These are phyloP conservation scores for Coelinius sp. DNA, from an alignment of 2,888 invertebrate genomes.

Conservation along the genomic window DNA sequence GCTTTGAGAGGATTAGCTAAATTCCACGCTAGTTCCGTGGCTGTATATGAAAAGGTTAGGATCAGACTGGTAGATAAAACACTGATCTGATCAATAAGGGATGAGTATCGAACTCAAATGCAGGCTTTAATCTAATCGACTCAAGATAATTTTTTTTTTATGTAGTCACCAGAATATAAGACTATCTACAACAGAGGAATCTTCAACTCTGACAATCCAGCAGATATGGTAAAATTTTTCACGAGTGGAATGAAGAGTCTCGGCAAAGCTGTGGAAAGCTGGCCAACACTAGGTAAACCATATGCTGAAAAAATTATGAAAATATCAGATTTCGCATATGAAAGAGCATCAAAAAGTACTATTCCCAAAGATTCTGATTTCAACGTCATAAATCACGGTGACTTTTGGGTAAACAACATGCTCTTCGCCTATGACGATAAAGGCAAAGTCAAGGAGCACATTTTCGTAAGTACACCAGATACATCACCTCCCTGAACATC, in stretches of 20 bases:
- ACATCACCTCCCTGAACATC: not conserved
- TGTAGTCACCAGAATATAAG: constrained; percentile 57
- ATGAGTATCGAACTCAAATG: not conserved
- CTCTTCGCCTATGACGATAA: constrained; percentile 62
- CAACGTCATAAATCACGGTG: constrained; percentile 65
- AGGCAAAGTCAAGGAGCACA: constrained; percentile 55
- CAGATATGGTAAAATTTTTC: constrained; percentile 50
- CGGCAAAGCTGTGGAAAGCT: constrained; percentile 47
- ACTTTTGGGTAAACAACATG: constrained; percentile 67
- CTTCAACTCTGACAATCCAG: constrained; percentile 42
- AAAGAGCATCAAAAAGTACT: constrained; percentile 28
- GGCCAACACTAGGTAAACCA: constrained; percentile 56
- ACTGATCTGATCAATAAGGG: not conserved
- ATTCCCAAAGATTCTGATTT: constrained; percentile 51
- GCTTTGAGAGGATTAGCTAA: constrained; percentile 73
- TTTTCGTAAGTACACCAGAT: constrained; percentile 57
- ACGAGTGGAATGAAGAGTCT: constrained; percentile 39
- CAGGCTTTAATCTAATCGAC: not conserved
- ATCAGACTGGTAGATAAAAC: constrained; percentile 5
- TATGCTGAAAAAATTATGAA: constrained; percentile 53
- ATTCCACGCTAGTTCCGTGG: constrained; percentile 75
- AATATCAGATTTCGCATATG: constrained; percentile 41
- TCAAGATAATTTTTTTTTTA: constrained; percentile 19
- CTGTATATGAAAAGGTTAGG: constrained; percentile 72
- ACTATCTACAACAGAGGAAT: constrained; percentile 52